phyloP scores from a whole-genome alignment of 1,140 invertebrate genomes.

The Halyomorpha halys region DNA sequence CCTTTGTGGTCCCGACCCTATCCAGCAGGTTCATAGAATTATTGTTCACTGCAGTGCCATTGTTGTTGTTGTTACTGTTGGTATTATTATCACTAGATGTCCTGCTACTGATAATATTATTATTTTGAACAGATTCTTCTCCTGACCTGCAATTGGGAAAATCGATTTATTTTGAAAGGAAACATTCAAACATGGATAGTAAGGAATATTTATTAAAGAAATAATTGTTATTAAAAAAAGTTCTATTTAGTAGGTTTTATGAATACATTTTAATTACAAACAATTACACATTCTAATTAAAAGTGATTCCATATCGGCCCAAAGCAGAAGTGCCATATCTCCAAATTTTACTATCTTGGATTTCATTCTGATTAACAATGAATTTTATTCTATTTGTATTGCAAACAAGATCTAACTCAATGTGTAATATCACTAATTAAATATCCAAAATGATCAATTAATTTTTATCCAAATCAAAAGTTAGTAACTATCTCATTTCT shows the following conservation, averaged over 20 bases:
- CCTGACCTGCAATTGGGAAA: background rate
- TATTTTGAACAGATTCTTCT: constrained; percentile 5
- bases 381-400: too few relatives aligned
- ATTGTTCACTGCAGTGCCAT: constrained; percentile 20
- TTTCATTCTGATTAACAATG: too few relatives aligned
- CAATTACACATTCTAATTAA: too few relatives aligned
- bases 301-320: too few relatives aligned
- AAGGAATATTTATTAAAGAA: too few relatives aligned
- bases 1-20: background rate
- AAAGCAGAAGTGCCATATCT: too few relatives aligned
- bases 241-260: background rate
- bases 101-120: background rate
- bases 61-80: constrained; percentile 1
- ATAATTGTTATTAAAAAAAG: background rate
- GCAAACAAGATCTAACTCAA: too few relatives aligned
- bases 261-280: background rate
- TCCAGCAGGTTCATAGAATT: background rate
- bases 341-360: too few relatives aligned
- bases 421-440: too few relatives aligned
- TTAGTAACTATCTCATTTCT: too few relatives aligned
- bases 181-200: background rate
- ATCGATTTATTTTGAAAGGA: background rate
- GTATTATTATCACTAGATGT: background rate
- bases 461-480: too few relatives aligned
- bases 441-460: too few relatives aligned